These are phyloP conservation scores for Scaptomyza reducta DNA, from an alignment of 2,888 invertebrate genomes.

Conservation along the genomic window DNA sequence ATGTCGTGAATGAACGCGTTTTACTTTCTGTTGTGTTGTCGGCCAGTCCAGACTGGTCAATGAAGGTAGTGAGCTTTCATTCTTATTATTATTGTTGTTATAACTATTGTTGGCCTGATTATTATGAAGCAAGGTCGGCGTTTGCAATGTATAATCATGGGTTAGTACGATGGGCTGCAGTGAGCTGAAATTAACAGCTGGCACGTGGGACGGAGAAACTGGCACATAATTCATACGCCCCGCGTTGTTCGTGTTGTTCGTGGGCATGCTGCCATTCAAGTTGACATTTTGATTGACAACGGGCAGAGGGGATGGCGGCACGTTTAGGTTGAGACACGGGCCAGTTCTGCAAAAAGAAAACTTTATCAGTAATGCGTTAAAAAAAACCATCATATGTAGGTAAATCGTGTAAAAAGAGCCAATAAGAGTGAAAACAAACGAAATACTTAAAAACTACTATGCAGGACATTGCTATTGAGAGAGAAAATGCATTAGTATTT, in stretches of 20 bases:
- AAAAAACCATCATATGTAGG: background rate
- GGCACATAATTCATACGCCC: conserved; percentile 59
- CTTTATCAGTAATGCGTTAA: conserved; percentile 11
- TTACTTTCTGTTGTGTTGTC: conserved; percentile 60
- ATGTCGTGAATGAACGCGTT: conserved; percentile 64
- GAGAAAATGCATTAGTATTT: conserved; percentile 2
- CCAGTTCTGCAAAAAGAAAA: conserved; percentile 53
- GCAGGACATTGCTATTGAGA: conserved; percentile 23
- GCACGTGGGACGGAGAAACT: conserved; percentile 44
- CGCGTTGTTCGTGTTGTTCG: conserved; percentile 43
- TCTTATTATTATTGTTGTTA: conserved; percentile 30
- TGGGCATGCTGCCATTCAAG: conserved; percentile 49
- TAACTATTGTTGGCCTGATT: conserved; percentile 30
- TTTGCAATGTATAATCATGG: conserved; percentile 66
- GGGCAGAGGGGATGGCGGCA: conserved; percentile 39
- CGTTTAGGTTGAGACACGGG: conserved; percentile 51
- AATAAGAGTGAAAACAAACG: conserved; percentile 37
- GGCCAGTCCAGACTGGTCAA: conserved; percentile 65
- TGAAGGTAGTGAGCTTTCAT: conserved; percentile 55
- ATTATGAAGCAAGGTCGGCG: conserved; percentile 55
- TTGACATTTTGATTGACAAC: conserved; percentile 27
- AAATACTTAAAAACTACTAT: conserved; percentile 21
- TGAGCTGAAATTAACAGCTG: conserved; percentile 58
- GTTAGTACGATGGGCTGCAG: conserved; percentile 64
- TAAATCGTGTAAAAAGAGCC: conserved; percentile 26